These are phyloP conservation scores for Aphidoletes aphidimyza DNA, from an alignment of 2,888 invertebrate genomes.

Conservation along the genomic window DNA sequence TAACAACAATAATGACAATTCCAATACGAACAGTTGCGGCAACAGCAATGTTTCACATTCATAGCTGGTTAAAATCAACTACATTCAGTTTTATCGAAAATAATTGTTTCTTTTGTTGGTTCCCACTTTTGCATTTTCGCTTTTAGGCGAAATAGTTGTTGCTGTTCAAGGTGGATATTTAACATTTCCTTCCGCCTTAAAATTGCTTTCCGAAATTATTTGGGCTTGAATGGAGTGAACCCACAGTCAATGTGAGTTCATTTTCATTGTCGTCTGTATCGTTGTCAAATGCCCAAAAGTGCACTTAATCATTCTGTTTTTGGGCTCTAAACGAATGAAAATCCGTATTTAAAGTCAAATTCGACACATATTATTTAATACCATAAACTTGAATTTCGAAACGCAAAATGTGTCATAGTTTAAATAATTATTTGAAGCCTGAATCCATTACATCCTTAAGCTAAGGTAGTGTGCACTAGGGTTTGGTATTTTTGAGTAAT, in stretches of 20 bases:
- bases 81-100: neutral
- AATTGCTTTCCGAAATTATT: neutral
- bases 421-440: neutral
- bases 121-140: neutral
- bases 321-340: neutral
- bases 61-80: conserved; percentile 34
- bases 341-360: neutral
- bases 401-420: neutral
- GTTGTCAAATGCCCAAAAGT: neutral
- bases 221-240: no score
- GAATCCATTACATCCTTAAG: neutral
- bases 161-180: neutral
- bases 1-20: no score
- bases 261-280: neutral
- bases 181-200: neutral
- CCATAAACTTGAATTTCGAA: neutral
- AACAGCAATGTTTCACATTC: conserved; percentile 2
- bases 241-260: neutral
- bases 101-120: conserved; percentile 30
- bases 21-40: neutral
- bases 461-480: neutral
- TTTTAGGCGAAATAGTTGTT: conserved; percentile 1
- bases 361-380: neutral
- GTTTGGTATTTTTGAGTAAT: no score
- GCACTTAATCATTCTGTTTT: neutral